Evolutionary conservation across 2,888 invertebrate genomes (phyloP).

Genomic region (Pocota personata): DNA sequence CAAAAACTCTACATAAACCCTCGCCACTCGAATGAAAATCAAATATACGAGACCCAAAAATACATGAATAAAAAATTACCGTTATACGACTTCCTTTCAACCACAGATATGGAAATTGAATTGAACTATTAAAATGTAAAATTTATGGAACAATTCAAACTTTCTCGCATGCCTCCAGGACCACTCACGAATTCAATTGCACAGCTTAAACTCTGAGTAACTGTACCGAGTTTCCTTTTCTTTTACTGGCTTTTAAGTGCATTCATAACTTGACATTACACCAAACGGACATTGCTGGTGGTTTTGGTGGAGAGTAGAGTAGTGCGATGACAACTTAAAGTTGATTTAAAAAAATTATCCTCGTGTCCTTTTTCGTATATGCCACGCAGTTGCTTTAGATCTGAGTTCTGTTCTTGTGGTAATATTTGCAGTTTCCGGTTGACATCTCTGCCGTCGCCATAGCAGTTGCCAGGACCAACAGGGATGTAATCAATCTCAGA

Average conservation of each 20-base stretch:
- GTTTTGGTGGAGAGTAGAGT: background rate
- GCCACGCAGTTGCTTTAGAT: too few relatives aligned
- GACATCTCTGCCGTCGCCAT: background rate
- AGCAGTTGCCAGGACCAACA: slow-evolving; percentile 1
- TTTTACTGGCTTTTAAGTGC: background rate
- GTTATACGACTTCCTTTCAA: slow-evolving; percentile 24
- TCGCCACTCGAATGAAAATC: background rate
- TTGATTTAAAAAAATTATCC: slow-evolving; percentile 36
- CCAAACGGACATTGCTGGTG: slow-evolving; percentile 16
- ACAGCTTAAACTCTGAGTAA: slow-evolving; percentile 31
- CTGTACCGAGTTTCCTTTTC: slow-evolving; percentile 7
- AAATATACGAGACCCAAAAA: background rate
- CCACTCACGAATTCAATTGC: slow-evolving; percentile 29
- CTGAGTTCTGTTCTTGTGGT: background rate
- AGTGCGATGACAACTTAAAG: background rate
- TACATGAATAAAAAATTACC: slow-evolving; percentile 9
- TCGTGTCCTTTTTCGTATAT: background rate
- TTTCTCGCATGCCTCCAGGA: background rate
- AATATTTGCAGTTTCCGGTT: slow-evolving; percentile 5
- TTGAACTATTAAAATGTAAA: slow-evolving; percentile 35
- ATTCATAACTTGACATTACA: slow-evolving; percentile 54
- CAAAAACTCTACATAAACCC: background rate
- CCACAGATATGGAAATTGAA: slow-evolving; percentile 30
- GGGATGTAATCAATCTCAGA: slow-evolving; percentile 39
- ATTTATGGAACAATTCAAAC: slow-evolving; percentile 45